A percentile compares a stretch with the other conserved stretches of the same genome.
phyloP scores from a whole-genome alignment of 1,140 invertebrate species.

The Meloidogyne chitwoodi region DNA sequence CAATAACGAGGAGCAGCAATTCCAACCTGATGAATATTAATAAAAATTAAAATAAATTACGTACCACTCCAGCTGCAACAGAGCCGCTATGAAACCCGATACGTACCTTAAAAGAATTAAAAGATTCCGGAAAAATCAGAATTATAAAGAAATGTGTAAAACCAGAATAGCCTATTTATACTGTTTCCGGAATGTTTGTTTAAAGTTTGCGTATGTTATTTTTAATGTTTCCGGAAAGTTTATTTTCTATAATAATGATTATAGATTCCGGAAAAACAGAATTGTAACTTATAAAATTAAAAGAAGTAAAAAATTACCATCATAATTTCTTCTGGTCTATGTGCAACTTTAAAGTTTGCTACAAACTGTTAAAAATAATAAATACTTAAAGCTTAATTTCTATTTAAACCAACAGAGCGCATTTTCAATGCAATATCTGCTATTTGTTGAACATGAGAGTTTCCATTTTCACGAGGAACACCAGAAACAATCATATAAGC shows the following conservation, averaged over 20 bases:
- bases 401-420: conserved; percentile 43
- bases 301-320: conserved; percentile 28
- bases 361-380: conserved; percentile 69
- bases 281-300: neutral
- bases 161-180: neutral
- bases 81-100: conserved; percentile 89
- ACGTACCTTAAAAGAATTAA: conserved; percentile 75
- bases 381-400: neutral
- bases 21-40: neutral
- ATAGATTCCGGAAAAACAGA: neutral
- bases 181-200: neutral
- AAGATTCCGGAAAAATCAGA: neutral
- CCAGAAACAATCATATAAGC: conserved; percentile 87
- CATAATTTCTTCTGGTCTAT: conserved; percentile 74
- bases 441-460: conserved; percentile 66
- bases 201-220: neutral
- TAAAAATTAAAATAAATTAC: conserved; percentile 60
- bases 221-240: neutral
- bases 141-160: too few species aligned
- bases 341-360: conserved; percentile 79
- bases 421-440: conserved; percentile 80
- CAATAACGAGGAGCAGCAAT: conserved; percentile 84
- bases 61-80: conserved; percentile 82
- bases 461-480: conserved; percentile 73
- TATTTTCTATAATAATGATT: neutral